These are phyloP conservation scores for Steinernema scapterisci DNA, from an alignment of 2,888 invertebrate species.

Conservation along the genomic window DNA sequence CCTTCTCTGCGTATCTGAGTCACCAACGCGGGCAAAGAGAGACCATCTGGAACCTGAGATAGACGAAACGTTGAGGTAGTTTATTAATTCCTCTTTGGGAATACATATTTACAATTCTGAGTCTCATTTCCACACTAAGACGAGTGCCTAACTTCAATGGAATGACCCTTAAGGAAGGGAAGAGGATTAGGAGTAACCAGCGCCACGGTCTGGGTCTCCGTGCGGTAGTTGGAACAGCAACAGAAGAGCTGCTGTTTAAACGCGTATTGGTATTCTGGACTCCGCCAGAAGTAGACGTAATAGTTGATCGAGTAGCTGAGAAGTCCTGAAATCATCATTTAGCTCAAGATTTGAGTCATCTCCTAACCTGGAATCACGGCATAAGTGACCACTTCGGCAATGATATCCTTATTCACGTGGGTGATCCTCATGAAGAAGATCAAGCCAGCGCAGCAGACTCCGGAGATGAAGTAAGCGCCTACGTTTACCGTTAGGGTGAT, in stretches of 20 bases:
- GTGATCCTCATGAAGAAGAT: conserved; percentile 41
- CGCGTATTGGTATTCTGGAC: conserved; percentile 44
- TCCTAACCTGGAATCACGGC: conserved; percentile 46
- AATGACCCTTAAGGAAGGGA: no score
- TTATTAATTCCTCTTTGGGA: no score
- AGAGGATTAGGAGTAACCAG: not conserved
- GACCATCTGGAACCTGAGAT: no score
- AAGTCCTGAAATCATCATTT: conserved; percentile 36
- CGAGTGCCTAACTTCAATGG: no score
- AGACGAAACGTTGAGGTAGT: no score
- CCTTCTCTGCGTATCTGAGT: no score
- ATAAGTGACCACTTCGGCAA: conserved; percentile 41
- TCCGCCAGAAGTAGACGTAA: conserved; percentile 51
- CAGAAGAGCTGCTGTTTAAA: conserved; percentile 41
- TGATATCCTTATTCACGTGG: conserved; percentile 38
- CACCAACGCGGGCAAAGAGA: no score
- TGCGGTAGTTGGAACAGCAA: not conserved
- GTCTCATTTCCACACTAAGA: no score
- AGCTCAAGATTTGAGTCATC: not conserved
- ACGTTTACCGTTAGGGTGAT: conserved; percentile 43
- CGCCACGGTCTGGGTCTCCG: not conserved
- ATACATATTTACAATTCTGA: no score
- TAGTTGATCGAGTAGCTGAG: conserved; percentile 50
- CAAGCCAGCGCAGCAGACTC: conserved; percentile 39
- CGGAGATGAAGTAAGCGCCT: conserved; percentile 38